Evolutionary conservation across 1,140 invertebrate genomes (phyloP).

Genomic region (Drosophila pruinosa): DNA sequence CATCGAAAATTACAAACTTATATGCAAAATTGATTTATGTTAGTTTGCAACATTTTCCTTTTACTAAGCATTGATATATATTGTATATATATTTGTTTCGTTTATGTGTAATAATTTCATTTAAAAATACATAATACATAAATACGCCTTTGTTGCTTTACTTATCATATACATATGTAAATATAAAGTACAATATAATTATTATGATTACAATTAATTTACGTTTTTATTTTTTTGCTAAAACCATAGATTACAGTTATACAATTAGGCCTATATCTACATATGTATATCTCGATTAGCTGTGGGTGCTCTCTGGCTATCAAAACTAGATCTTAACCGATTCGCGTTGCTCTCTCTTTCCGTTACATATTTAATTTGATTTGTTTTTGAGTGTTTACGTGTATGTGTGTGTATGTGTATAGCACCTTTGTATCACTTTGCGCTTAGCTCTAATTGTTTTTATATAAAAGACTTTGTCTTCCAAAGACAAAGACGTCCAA

Average conservation of each 20-base stretch:
- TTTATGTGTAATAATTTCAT: conserved; percentile 66
- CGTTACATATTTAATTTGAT: conserved; percentile 23
- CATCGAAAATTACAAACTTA: conserved; percentile 73
- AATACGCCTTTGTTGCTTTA: conserved; percentile 63
- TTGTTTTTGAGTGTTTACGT: conserved; percentile 25
- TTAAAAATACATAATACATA: conserved; percentile 76
- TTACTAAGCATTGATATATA: conserved; percentile 35
- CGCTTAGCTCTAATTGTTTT: conserved; percentile 70
- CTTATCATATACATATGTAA: conserved; percentile 12
- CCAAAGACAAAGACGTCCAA: conserved; percentile 66
- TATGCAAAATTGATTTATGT: conserved; percentile 69
- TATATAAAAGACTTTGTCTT: conserved; percentile 68
- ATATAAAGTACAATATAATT: conserved; percentile 40
- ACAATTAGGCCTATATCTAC: conserved; percentile 56
- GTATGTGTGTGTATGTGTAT: conserved; percentile 65
- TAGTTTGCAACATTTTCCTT: conserved; percentile 45
- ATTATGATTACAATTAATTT: conserved; percentile 22
- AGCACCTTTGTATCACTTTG: conserved; percentile 82
- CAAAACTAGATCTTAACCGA: conserved; percentile 22
- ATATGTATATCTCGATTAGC: conserved; percentile 34
- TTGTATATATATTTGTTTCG: conserved; percentile 36
- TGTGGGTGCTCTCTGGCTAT: conserved; percentile 35
- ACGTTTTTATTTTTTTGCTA: conserved; percentile 43
- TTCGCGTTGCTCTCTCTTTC: conserved; percentile 32
- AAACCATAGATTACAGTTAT: conserved; percentile 71